Evolutionary conservation across 2,797 vertebrate species (phyloP).

Genomic region (Stomatorhinus walkeri): DNA sequence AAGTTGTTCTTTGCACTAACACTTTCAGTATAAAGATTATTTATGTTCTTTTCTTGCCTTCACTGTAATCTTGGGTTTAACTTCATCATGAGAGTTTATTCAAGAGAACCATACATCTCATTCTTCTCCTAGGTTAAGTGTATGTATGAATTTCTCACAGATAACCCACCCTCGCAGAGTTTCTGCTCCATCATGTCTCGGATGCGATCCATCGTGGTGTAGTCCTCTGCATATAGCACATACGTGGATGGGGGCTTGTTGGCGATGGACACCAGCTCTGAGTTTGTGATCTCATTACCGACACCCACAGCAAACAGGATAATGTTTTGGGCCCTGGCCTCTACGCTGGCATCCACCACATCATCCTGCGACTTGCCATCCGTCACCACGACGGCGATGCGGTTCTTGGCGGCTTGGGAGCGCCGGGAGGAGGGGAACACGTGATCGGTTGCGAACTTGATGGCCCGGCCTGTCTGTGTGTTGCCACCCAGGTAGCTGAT

Average conservation of each 20-base stretch:
- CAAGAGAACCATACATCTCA: neutral
- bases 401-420: constrained; percentile 35
- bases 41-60: neutral
- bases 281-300: constrained; percentile 47
- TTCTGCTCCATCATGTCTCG: constrained; percentile 53
- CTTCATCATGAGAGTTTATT: neutral
- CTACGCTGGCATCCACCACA: constrained; percentile 47
- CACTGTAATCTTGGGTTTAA: neutral
- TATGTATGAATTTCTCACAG: neutral
- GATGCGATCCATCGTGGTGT: constrained; percentile 50
- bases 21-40: neutral
- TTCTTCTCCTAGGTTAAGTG: neutral
- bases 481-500: constrained; percentile 52
- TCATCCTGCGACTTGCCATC: constrained; percentile 56
- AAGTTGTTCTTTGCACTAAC: neutral
- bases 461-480: constrained; percentile 53
- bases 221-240: constrained; percentile 52
- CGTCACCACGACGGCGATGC: constrained; percentile 51
- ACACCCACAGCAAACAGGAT: constrained; percentile 55
- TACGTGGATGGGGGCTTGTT: constrained; percentile 51
- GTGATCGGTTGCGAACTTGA: constrained; percentile 51
- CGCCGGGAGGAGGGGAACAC: constrained; percentile 43
- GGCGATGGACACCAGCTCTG: constrained; percentile 51
- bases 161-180: constrained; percentile 51
- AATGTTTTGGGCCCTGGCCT: constrained; percentile 50